Conservation (phyloP, 2,797 vertebrate species). For the Hylomyscus alleni region DNA sequence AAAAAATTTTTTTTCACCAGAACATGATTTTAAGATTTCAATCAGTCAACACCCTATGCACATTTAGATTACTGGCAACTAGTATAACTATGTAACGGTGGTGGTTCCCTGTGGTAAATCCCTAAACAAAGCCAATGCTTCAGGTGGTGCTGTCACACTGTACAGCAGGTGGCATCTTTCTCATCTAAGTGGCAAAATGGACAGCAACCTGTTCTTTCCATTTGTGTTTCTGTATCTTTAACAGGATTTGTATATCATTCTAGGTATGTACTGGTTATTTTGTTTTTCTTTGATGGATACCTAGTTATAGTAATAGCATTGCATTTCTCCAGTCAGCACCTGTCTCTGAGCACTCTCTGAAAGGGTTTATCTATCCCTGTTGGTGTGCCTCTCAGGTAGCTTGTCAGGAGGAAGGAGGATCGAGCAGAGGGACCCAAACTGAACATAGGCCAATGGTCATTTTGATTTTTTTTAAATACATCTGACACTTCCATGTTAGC, state of each 20-base stretch:
- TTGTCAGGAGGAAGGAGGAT: not conserved
- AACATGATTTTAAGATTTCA: conserved; percentile 2
- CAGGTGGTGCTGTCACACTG: not conserved
- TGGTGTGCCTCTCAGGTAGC: not conserved
- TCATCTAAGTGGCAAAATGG: not conserved
- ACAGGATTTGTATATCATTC: not conserved
- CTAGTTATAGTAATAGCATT: not conserved
- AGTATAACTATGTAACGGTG: not conserved
- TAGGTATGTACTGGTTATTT: not conserved
- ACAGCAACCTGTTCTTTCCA: not conserved
- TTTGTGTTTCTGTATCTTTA: not conserved
- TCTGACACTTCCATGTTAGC: not conserved
- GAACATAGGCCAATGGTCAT: not conserved
- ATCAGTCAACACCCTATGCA: not conserved
- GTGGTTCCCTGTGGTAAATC: conserved; percentile 9
- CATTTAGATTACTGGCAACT: conserved; percentile 17
- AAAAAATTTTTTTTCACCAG: not conserved
- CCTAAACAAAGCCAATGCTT: not conserved
- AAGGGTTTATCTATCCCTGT: not conserved
- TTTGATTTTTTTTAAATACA: not conserved
- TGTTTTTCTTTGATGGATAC: conserved; percentile 22
- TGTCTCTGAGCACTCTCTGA: conserved; percentile 10
- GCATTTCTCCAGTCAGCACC: conserved; percentile 20
- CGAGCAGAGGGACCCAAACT: not conserved
- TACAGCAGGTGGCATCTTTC: not conserved